Percentiles rank a stretch among this genome's conserved stretches.
Evolutionary conservation across 2,113 vertebrate genomes (phyloP).

Genomic region (Oncorhynchus keta): DNA sequence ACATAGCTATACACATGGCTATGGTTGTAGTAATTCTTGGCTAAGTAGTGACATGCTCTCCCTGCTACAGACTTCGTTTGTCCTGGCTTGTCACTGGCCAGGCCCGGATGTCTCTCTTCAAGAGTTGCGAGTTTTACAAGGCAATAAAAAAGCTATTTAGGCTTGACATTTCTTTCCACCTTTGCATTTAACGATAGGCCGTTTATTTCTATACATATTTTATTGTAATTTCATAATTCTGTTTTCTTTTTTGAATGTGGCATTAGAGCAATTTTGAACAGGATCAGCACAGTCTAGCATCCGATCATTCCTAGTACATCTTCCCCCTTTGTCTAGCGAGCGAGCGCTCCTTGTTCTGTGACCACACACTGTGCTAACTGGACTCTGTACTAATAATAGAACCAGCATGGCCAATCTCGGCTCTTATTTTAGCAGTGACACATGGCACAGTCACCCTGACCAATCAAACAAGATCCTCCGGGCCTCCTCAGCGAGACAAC

Average conservation of each 20-base stretch:
- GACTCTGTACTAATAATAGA: conserved; percentile 48
- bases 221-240: not conserved
- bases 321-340: not conserved
- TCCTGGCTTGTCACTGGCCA: conserved; percentile 15
- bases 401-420: conserved; percentile 9
- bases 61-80: not conserved
- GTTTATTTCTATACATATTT: conserved; percentile 23
- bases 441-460: conserved; percentile 15
- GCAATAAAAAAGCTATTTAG: conserved; percentile 12
- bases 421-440: conserved; percentile 40
- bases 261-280: too few relatives aligned
- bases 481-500: not conserved
- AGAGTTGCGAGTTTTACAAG: conserved; percentile 12
- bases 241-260: too few relatives aligned
- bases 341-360: not conserved
- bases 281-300: too few relatives aligned
- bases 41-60: not conserved
- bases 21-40: too few relatives aligned
- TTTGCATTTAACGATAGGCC: conserved; percentile 12
- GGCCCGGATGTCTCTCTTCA: conserved; percentile 16
- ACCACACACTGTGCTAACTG: conserved; percentile 1
- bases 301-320: too few relatives aligned
- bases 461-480: conserved; percentile 1
- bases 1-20: not conserved
- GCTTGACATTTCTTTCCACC: conserved; percentile 5